A percentile compares a stretch with the other conserved stretches of the same genome.
phyloP scores from a whole-genome alignment of 2,797 vertebrate genomes.

The Mastacembelus armatus region DNA sequence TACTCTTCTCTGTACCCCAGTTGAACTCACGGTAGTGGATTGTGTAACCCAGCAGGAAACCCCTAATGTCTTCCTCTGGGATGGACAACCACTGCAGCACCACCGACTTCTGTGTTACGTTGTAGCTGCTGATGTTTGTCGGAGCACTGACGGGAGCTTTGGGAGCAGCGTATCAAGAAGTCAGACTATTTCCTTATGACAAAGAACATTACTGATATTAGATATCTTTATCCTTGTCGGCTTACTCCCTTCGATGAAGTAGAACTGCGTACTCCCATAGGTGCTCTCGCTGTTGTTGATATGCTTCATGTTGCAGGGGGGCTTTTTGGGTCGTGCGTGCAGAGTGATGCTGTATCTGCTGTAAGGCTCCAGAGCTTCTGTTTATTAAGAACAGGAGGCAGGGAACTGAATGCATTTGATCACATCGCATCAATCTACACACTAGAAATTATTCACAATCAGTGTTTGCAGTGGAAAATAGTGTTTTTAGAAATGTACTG shows the following conservation, averaged over 20 bases:
- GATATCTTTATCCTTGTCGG: not conserved
- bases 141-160: slow-evolving; percentile 85
- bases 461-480: no score
- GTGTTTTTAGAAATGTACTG: no score
- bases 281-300: slow-evolving; percentile 81
- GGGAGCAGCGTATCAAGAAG: slow-evolving; percentile 8
- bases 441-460: no score
- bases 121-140: slow-evolving; percentile 75
- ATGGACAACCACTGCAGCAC: slow-evolving; percentile 84
- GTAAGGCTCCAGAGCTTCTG: slow-evolving; percentile 80
- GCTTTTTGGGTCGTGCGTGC: slow-evolving; percentile 66
- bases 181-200: not conserved
- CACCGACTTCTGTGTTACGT: slow-evolving; percentile 75
- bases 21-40: slow-evolving; percentile 73
- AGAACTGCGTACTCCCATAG: slow-evolving; percentile 79
- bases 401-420: no score
- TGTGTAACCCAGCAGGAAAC: slow-evolving; percentile 86
- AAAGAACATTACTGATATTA: no score
- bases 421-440: no score
- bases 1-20: slow-evolving; percentile 54
- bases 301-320: slow-evolving; percentile 75
- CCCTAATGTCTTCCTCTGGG: slow-evolving; percentile 79
- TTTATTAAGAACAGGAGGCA: not conserved
- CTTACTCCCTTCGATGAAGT: slow-evolving; percentile 85
- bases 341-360: slow-evolving; percentile 84